These are phyloP conservation scores for Rapana venosa DNA, from an alignment of 2,888 invertebrate species.

Conservation along the genomic window DNA sequence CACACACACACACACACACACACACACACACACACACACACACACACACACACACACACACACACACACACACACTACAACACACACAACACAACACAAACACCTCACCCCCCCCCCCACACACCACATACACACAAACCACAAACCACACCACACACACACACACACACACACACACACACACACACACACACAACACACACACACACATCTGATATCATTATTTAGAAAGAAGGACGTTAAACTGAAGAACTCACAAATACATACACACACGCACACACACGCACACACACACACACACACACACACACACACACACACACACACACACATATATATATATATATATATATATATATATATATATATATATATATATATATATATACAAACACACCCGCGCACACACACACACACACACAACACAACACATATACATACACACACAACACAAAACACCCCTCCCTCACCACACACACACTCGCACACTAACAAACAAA, in stretches of 20 bases:
- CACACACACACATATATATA: slow-evolving; percentile 11
- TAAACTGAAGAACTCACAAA: not conserved
- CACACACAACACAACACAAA: too few relatives aligned
- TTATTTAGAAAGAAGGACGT: not conserved
- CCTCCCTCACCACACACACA: not conserved
- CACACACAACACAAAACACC: too few relatives aligned
- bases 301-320: not conserved
- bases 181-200: too few relatives aligned
- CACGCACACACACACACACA: not conserved
- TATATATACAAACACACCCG: not conserved
- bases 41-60: not conserved
- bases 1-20: slow-evolving; percentile 21
- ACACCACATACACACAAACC: not conserved
- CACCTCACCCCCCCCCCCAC: not conserved
- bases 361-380: too few relatives aligned
- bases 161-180: slow-evolving; percentile 1
- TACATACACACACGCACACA: not conserved
- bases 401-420: not conserved
- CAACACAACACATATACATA: not conserved
- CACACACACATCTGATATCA: too few relatives aligned
- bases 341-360: not conserved
- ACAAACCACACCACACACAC: not conserved
- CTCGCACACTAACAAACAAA: not conserved
- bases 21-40: slow-evolving; percentile 15
- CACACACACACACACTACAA: not conserved